These are phyloP conservation scores for Porites australiensis DNA, from an alignment of 64 coral and sea anemone species.

Conservation along the genomic window DNA sequence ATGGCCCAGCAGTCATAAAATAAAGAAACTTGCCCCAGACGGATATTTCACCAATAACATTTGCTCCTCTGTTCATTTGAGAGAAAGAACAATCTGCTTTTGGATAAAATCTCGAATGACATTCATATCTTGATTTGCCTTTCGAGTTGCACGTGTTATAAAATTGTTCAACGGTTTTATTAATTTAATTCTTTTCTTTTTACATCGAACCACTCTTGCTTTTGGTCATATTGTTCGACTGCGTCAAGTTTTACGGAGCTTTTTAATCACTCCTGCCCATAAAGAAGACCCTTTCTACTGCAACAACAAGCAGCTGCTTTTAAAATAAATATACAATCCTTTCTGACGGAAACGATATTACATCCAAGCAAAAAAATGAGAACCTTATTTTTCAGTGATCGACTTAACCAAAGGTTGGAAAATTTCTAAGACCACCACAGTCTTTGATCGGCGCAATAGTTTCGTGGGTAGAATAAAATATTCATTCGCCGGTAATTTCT, in stretches of 20 bases:
- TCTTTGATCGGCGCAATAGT: not conserved
- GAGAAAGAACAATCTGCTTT: too few species aligned
- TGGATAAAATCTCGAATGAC: too few species aligned
- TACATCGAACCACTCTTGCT: not conserved
- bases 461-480: constrained; percentile 46
- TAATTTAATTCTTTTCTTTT: not conserved
- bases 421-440: not conserved
- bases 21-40: not conserved
- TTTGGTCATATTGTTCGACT: constrained; percentile 10
- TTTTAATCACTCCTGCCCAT: constrained; percentile 11
- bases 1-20: not conserved
- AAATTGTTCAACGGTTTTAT: not conserved
- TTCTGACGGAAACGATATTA: constrained; percentile 23
- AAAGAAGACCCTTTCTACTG: constrained; percentile 11
- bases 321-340: constrained; percentile 37
- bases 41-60: too few species aligned
- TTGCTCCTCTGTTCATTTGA: too few species aligned
- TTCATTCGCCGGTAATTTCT: constrained; percentile 53
- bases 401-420: too few species aligned
- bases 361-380: not conserved
- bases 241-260: not conserved
- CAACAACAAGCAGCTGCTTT: constrained; percentile 30
- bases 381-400: not conserved
- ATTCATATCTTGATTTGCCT: not conserved
- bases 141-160: too few species aligned